Base-by-base conservation (phyloP, 2,797 vertebrate genomes). In the Enteromius paludinosus region DNA sequence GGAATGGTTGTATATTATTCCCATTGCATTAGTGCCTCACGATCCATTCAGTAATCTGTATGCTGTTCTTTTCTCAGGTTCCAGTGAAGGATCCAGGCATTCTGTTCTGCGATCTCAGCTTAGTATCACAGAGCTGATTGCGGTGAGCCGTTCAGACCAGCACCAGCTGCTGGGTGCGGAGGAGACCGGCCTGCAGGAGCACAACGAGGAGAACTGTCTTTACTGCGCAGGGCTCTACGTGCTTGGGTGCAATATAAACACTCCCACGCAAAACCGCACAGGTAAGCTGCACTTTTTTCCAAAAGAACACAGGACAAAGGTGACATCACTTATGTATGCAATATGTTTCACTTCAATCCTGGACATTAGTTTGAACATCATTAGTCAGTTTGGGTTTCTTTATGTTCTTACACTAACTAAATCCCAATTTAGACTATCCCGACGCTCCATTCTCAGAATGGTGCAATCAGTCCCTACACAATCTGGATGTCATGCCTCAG, bases 101-200 rank as follows among this genome's bases (percentile, higher is more conserved):
- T 96, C 93, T 0, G 15, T 96, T 69, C 94, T 99, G 4, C 96
- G 97, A 85, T 96, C 97, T 64, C 98, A 99, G 93, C 96, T 99
- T 90, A 99, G 98, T 83, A 98, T 99, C 87, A 97, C 98, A 0
- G 98, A 99, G 94, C 95, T 99, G 88, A 97, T 99, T 85, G 96
- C 95, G n/a, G 96, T 92, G n/a, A 94, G 96, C 86, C 96, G 95
- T n/a, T 96, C 97, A 3, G 93, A 94, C 85, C 97, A 95, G 33
- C 96, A 96, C 89, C 94, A 96, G 88, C 89, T 93, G 78, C 89
- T 97, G 83, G 97, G 96, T 86, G 94, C 93, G 28, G 97, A 99
- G 88, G 98, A 99, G 90, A 98, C 97, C 0, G 98, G 98, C 3
- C 94, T 99, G 14, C 97, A 99, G 91, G 98, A 99, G 14, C 98